phyloP scores from a whole-genome alignment of 1,140 invertebrate species.

The Drosophila pruinosa region DNA sequence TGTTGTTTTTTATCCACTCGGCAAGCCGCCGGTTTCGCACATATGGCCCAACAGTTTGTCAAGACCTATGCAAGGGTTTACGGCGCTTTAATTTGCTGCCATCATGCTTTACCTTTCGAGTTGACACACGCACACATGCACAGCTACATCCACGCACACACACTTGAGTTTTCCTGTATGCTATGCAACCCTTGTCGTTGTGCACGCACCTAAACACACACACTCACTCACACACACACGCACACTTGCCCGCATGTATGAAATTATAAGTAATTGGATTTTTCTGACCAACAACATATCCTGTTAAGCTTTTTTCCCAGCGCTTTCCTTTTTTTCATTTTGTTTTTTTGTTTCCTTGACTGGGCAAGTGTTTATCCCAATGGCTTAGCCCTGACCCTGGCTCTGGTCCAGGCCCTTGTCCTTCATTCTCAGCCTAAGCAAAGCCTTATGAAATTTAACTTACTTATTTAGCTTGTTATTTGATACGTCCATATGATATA shows the following conservation, averaged over 20 bases:
- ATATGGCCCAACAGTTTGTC: conserved; percentile 38
- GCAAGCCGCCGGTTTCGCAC: conserved; percentile 13
- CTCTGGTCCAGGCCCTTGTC: background rate
- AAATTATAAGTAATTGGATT: conserved; percentile 48
- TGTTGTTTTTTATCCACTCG: conserved; percentile 19
- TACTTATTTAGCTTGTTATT: conserved; percentile 19
- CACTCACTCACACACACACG: background rate
- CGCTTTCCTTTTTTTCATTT: conserved; percentile 11
- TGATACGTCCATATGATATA: conserved; percentile 5
- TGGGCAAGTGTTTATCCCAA: conserved; percentile 26
- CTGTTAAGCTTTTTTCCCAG: conserved; percentile 11
- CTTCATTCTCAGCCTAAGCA: background rate
- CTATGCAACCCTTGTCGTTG: conserved; percentile 27
- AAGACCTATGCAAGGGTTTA: conserved; percentile 35
- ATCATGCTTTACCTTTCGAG: conserved; percentile 30
- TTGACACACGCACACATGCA: background rate
- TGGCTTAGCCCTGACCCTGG: conserved; percentile 3
- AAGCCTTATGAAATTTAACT: conserved; percentile 14
- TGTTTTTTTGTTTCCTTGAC: background rate
- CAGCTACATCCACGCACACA: background rate
- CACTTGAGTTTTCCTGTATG: conserved; percentile 12
- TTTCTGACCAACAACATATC: conserved; percentile 37
- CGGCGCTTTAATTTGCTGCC: conserved; percentile 46
- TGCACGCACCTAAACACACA: conserved; percentile 24
- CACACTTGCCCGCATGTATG: background rate